These are phyloP conservation scores for Drosophila ustulata DNA, from an alignment of 2,888 invertebrate genomes.

Conservation along the genomic window DNA sequence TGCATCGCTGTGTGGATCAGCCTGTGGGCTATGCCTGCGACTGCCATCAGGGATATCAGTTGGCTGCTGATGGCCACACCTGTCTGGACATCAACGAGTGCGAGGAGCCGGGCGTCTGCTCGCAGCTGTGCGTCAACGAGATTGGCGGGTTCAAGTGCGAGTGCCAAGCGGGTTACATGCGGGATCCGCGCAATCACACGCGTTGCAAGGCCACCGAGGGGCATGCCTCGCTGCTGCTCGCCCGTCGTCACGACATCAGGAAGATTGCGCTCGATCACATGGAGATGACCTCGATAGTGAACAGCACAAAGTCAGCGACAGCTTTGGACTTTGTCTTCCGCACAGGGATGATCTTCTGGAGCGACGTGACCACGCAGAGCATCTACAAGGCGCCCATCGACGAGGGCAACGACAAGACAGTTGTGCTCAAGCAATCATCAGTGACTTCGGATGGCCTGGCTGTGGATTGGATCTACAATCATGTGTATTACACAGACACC, in stretches of 20 bases:
- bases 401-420: conserved; percentile 93
- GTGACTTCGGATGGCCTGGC: conserved; percentile 98
- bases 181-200: conserved; percentile 93
- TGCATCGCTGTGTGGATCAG: conserved; percentile 93
- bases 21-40: conserved; percentile 92
- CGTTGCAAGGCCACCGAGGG: conserved; percentile 96
- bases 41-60: conserved; percentile 92
- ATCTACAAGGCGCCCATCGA: conserved; percentile 98
- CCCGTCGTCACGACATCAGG: conserved; percentile 95
- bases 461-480: conserved; percentile 99
- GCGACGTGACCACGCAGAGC: conserved; percentile 95
- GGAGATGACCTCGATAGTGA: conserved; percentile 97
- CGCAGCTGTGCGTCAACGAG: conserved; percentile 96
- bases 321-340: conserved; percentile 97
- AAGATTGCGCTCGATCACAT: conserved; percentile 96
- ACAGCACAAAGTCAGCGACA: conserved; percentile 95
- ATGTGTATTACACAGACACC: conserved; percentile 98
- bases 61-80: conserved; percentile 89
- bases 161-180: conserved; percentile 94
- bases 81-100: conserved; percentile 98
- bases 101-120: conserved; percentile 94
- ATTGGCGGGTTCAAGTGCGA: conserved; percentile 97
- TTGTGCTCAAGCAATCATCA: conserved; percentile 93
- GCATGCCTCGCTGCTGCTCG: conserved; percentile 95
- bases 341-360: conserved; percentile 98